Evolutionary conservation across 2,797 vertebrate species (phyloP), one percentile per base, ranked within the genome.

Genomic region (Trachops cirrhosus): DNA sequence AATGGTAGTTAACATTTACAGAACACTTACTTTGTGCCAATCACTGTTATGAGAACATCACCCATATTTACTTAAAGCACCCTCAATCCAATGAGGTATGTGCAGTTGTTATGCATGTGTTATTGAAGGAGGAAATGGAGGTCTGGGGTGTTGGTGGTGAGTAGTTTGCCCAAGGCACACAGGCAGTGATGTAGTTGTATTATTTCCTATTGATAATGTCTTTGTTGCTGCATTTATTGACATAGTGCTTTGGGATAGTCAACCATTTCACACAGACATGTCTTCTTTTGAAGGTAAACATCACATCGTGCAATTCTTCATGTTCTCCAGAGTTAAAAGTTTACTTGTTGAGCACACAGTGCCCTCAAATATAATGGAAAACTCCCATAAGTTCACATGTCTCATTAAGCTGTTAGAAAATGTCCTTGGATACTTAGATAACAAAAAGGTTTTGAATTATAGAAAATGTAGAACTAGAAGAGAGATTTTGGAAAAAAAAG

Each of bases 321-420:
- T 34, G 8, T 91, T 93, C 84, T 46, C 29, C 26, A 44, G 79
- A 80, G 32, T 48, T 93, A 64, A 86, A 82, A 71, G 68, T 78
- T 75, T 77, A 62, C 32, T 83, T 80, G 3, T 26, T 26, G 19
- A 89, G 64, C 39, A 83, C 46, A n/a, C 11, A 12, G 29, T 50
- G 0, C 34, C 48, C 59, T 89, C 18, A 86, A 57, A 73, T 16
- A 39, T 41, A 46, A 64, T 73, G 70, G 77, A 87, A 94, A 50
- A 71, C 12, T 80, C 39, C 32, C 24, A 48, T 64, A 70, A 77
- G 29, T 57, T 34, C 34, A 54, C 4, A 2, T 41, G 29, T 59
- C 73, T 94, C 37, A 12, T 67, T 82, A 84, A 77, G 29, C 74
- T 88, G 32, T 37, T 86, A 82, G 82, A 73, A 94, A 94, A 83